Evolutionary conservation across 2,113 vertebrate species (phyloP).

Genomic region (Callipepla californica): DNA sequence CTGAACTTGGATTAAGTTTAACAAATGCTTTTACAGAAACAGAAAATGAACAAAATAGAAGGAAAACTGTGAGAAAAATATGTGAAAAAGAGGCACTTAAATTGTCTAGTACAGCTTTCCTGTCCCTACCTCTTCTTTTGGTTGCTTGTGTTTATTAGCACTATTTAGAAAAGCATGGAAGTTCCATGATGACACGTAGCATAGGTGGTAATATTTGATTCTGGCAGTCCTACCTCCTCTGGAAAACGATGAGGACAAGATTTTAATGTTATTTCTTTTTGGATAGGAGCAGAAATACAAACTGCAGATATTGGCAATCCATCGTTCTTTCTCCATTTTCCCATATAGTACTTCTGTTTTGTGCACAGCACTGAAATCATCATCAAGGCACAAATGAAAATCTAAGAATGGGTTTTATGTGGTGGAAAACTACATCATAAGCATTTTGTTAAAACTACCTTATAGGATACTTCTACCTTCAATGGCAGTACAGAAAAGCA

Average conservation of each 20-base stretch:
- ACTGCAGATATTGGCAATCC: not conserved
- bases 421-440: not conserved
- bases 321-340: not conserved
- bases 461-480: not conserved
- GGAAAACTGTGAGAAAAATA: not conserved
- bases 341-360: not conserved
- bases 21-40: not conserved
- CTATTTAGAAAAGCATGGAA: not conserved
- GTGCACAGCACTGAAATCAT: not conserved
- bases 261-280: not conserved
- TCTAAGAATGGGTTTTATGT: not conserved
- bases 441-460: not conserved
- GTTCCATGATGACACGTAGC: not conserved
- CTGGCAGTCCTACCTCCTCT: not conserved
- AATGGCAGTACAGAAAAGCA: not conserved
- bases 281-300: not conserved
- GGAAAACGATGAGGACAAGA: accelerated
- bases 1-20: not conserved
- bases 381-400: not conserved
- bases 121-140: not conserved
- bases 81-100: not conserved
- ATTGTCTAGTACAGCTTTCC: not conserved
- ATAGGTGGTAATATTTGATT: not conserved
- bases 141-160: not conserved
- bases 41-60: not conserved